Evolutionary conservation across 1,140 invertebrate species (phyloP).

Genomic region (Bombyx mandarina): DNA sequence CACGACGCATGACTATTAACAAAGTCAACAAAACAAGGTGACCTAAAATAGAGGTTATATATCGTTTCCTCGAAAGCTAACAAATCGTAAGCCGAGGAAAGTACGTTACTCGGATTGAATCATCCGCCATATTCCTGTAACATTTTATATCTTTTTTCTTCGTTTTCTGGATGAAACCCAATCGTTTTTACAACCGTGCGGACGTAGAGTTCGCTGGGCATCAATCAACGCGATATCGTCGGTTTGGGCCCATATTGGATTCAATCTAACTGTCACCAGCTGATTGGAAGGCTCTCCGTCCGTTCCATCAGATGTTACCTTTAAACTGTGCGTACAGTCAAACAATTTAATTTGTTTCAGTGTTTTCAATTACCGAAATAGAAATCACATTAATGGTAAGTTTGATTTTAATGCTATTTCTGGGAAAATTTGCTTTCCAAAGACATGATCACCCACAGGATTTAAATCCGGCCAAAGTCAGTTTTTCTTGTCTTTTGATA

Average conservation of each 20-base stretch:
- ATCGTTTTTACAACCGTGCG: slow-evolving; percentile 8
- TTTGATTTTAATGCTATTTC: no score
- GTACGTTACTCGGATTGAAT: no score
- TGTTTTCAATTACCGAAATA: background rate
- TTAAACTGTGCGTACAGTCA: background rate
- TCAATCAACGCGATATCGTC: slow-evolving; percentile 21
- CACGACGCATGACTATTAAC: no score
- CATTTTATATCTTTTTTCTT: background rate
- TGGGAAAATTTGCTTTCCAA: no score
- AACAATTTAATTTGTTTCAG: slow-evolving; percentile 2
- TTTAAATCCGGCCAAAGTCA: no score
- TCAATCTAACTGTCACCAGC: slow-evolving; percentile 24
- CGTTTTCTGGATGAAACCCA: slow-evolving; percentile 4
- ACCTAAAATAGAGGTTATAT: no score
- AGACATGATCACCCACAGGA: no score
- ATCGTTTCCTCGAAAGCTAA: no score
- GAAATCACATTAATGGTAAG: no score
- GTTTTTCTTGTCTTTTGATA: no score
- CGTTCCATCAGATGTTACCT: slow-evolving; percentile 2
- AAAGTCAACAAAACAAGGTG: no score
- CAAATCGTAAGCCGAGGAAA: no score
- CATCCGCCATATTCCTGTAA: background rate
- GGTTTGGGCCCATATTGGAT: slow-evolving; percentile 18
- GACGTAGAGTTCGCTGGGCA: slow-evolving; percentile 7
- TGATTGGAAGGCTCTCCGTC: slow-evolving; percentile 17